A percentile compares a stretch with the other conserved stretches of the same genome.
phyloP scores from a whole-genome alignment of 2,113 vertebrate species.

The Manacus vitellinus region DNA sequence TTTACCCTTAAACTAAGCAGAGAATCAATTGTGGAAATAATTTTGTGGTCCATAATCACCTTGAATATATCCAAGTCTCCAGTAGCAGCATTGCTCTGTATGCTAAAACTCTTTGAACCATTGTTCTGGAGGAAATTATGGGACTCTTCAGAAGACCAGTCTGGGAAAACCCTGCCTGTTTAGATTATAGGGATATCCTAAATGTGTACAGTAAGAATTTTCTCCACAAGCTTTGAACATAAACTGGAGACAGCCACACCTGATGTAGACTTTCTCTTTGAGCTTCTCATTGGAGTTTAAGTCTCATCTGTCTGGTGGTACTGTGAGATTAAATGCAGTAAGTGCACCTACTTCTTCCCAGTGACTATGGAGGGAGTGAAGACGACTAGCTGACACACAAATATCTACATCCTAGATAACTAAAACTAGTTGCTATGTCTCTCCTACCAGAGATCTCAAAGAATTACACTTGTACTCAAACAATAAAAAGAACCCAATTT shows the following conservation, averaged over 20 bases:
- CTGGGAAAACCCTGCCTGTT: neutral
- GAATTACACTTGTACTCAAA: neutral
- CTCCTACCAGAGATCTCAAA: neutral
- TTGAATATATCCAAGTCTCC: neutral
- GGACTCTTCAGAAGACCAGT: neutral
- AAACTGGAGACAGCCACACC: neutral
- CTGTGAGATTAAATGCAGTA: neutral
- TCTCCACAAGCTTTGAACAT: neutral
- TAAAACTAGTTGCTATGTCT: neutral
- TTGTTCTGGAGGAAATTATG: neutral
- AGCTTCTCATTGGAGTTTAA: neutral
- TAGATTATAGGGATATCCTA: neutral
- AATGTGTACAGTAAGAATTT: neutral
- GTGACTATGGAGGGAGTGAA: neutral
- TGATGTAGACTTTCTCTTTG: neutral
- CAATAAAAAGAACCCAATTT: neutral
- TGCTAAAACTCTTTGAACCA: neutral
- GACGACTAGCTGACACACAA: neutral
- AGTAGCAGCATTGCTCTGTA: neutral
- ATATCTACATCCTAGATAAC: neutral
- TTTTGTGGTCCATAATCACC: neutral
- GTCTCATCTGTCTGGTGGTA: neutral
- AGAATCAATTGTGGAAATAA: neutral
- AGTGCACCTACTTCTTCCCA: neutral
- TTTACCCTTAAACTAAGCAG: neutral